Conservation (phyloP, 2,888 invertebrate genomes). For the Hypselothyrea guttata region DNA sequence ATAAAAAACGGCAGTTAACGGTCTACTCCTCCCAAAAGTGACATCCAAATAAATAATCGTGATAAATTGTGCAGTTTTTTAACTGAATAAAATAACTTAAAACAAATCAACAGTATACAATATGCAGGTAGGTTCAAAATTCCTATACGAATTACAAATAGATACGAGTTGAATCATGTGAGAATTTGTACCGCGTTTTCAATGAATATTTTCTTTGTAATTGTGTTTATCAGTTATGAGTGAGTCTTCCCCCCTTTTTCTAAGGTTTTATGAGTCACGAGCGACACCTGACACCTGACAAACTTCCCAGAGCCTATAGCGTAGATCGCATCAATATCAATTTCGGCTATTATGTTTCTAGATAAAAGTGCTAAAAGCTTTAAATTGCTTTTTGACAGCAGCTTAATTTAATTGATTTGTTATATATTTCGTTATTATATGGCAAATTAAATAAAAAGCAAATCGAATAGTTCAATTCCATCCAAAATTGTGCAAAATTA, state of each 20-base stretch:
- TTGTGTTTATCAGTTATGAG: slow-evolving; percentile 15
- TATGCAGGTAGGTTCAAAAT: slow-evolving; percentile 23
- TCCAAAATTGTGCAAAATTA: too few relatives aligned
- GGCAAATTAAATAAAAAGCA: too few relatives aligned
- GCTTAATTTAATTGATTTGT: too few relatives aligned
- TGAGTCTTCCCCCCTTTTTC: background rate
- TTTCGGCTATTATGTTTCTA: slow-evolving; percentile 5
- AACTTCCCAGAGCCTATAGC: slow-evolving; percentile 21
- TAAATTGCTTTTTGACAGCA: too few relatives aligned
- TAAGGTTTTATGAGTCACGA: slow-evolving; percentile 13
- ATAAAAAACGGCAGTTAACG: background rate
- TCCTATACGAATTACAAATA: background rate
- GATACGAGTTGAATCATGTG: slow-evolving; percentile 8
- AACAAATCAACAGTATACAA: background rate
- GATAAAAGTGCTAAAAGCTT: slow-evolving; percentile 41
- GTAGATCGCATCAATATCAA: slow-evolving; percentile 1
- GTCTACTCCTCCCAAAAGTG: too few relatives aligned
- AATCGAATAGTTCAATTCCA: too few relatives aligned
- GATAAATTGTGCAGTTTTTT: too few relatives aligned
- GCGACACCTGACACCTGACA: slow-evolving; percentile 20
- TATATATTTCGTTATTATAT: too few relatives aligned
- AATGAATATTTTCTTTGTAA: slow-evolving; percentile 6
- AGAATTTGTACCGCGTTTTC: background rate
- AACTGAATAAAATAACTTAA: too few relatives aligned
- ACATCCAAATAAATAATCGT: too few relatives aligned